These are phyloP conservation scores for Antheraea pernyi DNA, from an alignment of 1,140 invertebrate genomes.

Conservation along the genomic window DNA sequence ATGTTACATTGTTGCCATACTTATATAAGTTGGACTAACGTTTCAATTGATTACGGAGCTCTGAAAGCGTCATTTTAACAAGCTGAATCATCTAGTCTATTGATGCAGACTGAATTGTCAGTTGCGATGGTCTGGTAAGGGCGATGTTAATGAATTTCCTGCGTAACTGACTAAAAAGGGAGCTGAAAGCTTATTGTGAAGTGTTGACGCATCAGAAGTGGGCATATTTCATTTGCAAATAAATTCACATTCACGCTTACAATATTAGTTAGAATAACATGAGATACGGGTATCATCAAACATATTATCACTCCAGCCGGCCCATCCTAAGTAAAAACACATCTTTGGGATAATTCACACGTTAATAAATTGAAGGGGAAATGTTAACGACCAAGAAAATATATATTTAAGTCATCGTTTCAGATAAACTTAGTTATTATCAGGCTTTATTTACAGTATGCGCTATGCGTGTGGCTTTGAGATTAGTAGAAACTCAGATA, in stretches of 20 bases:
- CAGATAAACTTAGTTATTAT: too few species aligned
- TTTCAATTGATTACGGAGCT: not conserved
- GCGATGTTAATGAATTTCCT: not conserved
- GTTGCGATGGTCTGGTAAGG: not conserved
- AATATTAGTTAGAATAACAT: too few species aligned
- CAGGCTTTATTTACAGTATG: too few species aligned
- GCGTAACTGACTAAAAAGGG: not conserved
- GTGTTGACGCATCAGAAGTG: not conserved
- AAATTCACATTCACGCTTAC: too few species aligned
- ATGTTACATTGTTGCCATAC: too few species aligned
- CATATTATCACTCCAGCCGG: too few species aligned
- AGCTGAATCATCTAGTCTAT: not conserved
- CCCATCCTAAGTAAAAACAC: too few species aligned
- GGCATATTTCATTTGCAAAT: not conserved
- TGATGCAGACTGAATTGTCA: not conserved
- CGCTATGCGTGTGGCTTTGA: not conserved
- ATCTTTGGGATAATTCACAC: too few species aligned
- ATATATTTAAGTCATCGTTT: too few species aligned
- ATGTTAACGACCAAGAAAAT: too few species aligned
- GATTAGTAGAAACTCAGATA: not conserved
- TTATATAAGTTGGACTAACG: not conserved
- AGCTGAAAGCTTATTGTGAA: not conserved
- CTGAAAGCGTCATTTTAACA: not conserved
- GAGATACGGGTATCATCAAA: too few species aligned
- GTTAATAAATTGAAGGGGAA: too few species aligned